These are phyloP conservation scores for Atopsyche davidsoni DNA, from an alignment of 1,140 invertebrate species.

Conservation along the genomic window DNA sequence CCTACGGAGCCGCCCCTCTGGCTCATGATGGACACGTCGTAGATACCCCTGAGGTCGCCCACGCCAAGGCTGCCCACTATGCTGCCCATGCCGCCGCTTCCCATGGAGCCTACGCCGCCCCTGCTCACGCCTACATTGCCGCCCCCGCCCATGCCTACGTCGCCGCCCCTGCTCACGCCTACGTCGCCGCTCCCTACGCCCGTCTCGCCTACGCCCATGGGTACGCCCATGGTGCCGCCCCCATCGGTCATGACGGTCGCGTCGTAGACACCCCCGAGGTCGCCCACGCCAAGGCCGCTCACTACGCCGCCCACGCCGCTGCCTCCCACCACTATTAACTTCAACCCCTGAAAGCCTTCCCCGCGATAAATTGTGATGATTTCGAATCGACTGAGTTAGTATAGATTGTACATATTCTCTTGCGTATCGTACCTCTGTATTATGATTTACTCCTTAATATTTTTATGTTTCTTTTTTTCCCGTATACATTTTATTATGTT, in stretches of 20 bases:
- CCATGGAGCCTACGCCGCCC: neutral
- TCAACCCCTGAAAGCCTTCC: neutral
- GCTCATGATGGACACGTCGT: conserved; percentile 34
- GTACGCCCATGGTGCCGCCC: neutral
- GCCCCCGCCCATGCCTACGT: conserved; percentile 9
- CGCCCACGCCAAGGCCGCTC: conserved; percentile 2
- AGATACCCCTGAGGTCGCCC: conserved; percentile 43
- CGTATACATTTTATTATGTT: too few relatives aligned
- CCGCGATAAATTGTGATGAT: too few relatives aligned
- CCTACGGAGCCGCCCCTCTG: conserved; percentile 31
- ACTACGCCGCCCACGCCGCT: conserved; percentile 1
- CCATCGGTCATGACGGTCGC: conserved; percentile 21
- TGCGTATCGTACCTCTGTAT: too few relatives aligned
- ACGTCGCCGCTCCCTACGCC: conserved; percentile 13
- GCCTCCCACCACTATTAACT: neutral
- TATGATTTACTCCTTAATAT: too few relatives aligned
- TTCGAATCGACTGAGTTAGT: too few relatives aligned
- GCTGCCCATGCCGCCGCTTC: conserved; percentile 37
- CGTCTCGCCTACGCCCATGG: conserved; percentile 19
- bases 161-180: conserved; percentile 30
- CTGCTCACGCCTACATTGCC: neutral
- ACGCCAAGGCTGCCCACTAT: conserved; percentile 42
- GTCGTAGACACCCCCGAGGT: conserved; percentile 12
- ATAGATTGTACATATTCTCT: too few relatives aligned
- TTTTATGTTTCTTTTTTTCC: too few relatives aligned